Percentiles rank a stretch among this genome's conserved stretches.
Conservation (phyloP, 2,888 invertebrate species). For the Cheilosia urbana region DNA sequence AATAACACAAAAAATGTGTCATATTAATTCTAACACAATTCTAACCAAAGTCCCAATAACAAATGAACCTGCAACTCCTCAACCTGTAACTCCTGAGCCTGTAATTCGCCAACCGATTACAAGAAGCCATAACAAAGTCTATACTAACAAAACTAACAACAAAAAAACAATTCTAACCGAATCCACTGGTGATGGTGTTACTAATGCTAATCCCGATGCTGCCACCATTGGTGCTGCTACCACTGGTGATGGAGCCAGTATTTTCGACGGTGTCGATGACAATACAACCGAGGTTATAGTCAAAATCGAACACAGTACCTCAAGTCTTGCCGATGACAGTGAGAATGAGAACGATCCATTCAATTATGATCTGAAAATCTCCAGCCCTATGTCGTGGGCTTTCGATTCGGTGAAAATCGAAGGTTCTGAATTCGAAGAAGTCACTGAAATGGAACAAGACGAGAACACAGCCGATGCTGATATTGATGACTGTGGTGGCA, state of each 20-base stretch:
- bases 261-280: conserved; percentile 80
- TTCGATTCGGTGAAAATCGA: conserved; percentile 83
- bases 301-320: conserved; percentile 79
- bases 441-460: conserved; percentile 78
- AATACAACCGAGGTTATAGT: conserved; percentile 82
- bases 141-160: conserved; percentile 67
- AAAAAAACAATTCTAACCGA: conserved; percentile 50
- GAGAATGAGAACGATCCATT: conserved; percentile 78
- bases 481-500: conserved; percentile 81
- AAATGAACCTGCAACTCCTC: conserved; percentile 14
- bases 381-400: conserved; percentile 83
- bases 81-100: conserved; percentile 51
- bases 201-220: conserved; percentile 1
- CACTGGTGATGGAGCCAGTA: conserved; percentile 57
- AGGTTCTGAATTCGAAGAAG: conserved; percentile 82
- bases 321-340: conserved; percentile 66
- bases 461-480: conserved; percentile 80
- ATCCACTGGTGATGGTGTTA: conserved; percentile 16
- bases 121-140: conserved; percentile 29
- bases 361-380: conserved; percentile 83
- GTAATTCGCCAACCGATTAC: conserved; percentile 7
- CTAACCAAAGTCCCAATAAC: conserved; percentile 59
- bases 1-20: background rate
- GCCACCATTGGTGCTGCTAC: conserved; percentile 47
- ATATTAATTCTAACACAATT: conserved; percentile 42